Conservation (phyloP, 2,888 invertebrate genomes). For the Ectemnius lituratus region DNA sequence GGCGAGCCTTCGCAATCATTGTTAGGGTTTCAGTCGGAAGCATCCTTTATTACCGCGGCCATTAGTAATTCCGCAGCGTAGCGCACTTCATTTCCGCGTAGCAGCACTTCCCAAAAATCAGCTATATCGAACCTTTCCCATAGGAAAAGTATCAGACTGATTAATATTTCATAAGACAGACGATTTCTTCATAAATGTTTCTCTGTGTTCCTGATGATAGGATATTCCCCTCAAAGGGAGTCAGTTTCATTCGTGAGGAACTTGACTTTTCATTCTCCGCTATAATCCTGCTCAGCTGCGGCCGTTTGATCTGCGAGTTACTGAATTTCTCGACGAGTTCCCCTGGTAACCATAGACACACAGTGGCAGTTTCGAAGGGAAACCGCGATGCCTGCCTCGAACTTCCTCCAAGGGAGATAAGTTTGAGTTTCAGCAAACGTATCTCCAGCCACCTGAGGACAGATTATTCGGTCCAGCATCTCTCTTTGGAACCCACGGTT, state of each 20-base stretch:
- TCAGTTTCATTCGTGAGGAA: not conserved
- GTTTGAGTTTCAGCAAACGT: constrained; percentile 31
- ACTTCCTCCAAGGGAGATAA: constrained; percentile 32
- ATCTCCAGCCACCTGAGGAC: constrained; percentile 31
- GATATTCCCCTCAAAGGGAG: constrained; percentile 12
- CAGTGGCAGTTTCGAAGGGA: constrained; percentile 1
- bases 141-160: too few species aligned
- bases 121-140: not conserved
- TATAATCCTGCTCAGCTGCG: constrained; percentile 35
- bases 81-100: not conserved
- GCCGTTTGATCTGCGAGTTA: constrained; percentile 45
- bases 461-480: constrained; percentile 41
- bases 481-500: not conserved
- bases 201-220: not conserved
- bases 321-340: constrained; percentile 40
- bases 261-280: constrained; percentile 40
- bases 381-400: constrained; percentile 25
- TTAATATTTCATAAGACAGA: too few species aligned
- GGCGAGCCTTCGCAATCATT: constrained; percentile 43
- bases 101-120: not conserved
- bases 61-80: constrained; percentile 28
- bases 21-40: constrained; percentile 54
- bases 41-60: constrained; percentile 43
- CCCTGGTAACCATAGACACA: constrained; percentile 19
- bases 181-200: too few species aligned